Percentiles rank a stretch among this genome's conserved stretches.
These are phyloP conservation scores for Desmodus rotundus DNA, from an alignment of 2,113 vertebrate species.

Conservation along the genomic window DNA sequence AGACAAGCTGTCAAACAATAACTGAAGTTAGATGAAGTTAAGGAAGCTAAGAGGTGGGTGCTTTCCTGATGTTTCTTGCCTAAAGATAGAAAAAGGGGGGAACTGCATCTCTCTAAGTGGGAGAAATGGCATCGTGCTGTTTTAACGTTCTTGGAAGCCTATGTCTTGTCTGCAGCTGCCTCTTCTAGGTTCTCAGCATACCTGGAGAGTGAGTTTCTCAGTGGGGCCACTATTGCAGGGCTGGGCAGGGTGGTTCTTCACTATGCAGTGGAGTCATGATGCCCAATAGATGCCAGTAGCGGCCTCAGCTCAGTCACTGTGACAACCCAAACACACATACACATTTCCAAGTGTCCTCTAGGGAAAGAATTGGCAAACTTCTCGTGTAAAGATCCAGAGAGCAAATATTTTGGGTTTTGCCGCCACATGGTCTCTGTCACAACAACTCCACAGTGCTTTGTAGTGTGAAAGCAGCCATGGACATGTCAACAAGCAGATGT, in stretches of 20 bases:
- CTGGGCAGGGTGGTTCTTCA: neutral
- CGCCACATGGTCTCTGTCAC: fast-evolving
- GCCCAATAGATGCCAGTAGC: neutral
- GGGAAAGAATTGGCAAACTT: neutral
- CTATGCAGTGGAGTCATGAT: neutral
- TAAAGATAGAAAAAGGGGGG: neutral
- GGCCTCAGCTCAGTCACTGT: neutral
- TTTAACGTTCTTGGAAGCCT: neutral
- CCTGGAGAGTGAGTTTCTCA: neutral
- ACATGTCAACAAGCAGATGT: neutral
- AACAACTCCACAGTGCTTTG: too few species aligned
- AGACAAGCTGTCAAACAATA: conserved; percentile 40
- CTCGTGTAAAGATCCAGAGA: neutral
- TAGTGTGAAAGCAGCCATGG: neutral
- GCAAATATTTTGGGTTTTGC: neutral
- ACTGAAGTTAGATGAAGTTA: neutral
- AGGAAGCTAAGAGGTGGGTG: neutral
- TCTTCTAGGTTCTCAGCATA: neutral
- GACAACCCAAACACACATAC: neutral
- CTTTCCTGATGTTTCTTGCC: neutral
- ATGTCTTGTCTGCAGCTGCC: neutral
- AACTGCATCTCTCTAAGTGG: neutral
- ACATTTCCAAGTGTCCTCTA: neutral
- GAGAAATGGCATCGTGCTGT: fast-evolving
- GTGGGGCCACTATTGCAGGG: too few species aligned